Percentiles rank a stretch among this genome's conserved stretches.
phyloP scores from a whole-genome alignment of 2,113 vertebrate species.

The Mus spicilegus region DNA sequence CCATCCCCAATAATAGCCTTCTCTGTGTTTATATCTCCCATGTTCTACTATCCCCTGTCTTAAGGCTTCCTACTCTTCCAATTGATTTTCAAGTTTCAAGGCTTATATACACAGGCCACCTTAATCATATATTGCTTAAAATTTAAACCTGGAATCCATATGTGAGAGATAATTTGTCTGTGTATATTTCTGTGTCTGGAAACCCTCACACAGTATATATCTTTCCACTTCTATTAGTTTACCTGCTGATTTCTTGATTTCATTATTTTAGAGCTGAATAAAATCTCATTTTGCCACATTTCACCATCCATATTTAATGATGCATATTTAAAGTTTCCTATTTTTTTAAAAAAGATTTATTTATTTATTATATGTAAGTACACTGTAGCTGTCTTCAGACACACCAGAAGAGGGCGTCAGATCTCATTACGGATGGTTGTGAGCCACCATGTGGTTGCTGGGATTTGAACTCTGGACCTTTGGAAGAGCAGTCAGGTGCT shows the following conservation, averaged over 20 bases:
- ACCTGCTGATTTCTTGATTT: not conserved
- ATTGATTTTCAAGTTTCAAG: not conserved
- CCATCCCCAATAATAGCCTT: not conserved
- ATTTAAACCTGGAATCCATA: not conserved
- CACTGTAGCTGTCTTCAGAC: no score
- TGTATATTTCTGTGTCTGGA: not conserved
- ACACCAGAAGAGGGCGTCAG: no score
- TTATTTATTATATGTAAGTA: no score
- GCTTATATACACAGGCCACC: not conserved
- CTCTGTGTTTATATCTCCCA: not conserved
- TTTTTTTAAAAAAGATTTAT: not conserved
- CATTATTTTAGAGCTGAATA: not conserved
- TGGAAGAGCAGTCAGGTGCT: no score
- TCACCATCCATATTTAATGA: not conserved
- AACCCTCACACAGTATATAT: not conserved
- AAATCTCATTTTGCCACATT: not conserved
- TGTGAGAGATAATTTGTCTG: not conserved
- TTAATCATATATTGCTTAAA: not conserved
- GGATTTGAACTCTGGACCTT: no score
- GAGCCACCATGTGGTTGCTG: no score
- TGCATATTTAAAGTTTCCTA: not conserved
- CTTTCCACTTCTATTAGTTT: not conserved
- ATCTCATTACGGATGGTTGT: no score
- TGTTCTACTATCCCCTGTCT: not conserved
- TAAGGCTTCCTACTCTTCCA: no score